Evolutionary conservation across 2,888 invertebrate genomes (phyloP).

Genomic region (Spialia ferax): DNA sequence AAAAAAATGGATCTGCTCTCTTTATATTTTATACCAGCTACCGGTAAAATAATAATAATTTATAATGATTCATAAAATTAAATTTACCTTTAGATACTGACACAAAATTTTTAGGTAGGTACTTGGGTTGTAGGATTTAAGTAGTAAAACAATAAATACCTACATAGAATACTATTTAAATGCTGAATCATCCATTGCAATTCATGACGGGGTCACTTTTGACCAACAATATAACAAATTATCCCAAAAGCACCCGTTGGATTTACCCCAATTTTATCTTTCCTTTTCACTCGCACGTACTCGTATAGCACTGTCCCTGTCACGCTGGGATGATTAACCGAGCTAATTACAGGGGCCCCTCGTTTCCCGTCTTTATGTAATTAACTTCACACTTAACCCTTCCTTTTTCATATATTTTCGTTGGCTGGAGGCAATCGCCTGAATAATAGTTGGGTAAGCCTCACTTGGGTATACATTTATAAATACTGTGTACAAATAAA

Average conservation of each 20-base stretch:
- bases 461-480: not conserved
- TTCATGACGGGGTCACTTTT: slow-evolving; percentile 31
- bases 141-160: not conserved
- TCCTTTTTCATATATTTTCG: slow-evolving; percentile 44
- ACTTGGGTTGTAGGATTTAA: too few species aligned
- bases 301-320: slow-evolving; percentile 12
- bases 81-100: too few species aligned
- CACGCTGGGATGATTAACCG: slow-evolving; percentile 34
- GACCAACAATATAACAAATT: slow-evolving; percentile 34
- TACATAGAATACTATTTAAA: not conserved
- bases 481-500: too few species aligned
- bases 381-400: slow-evolving; percentile 52
- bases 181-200: slow-evolving; percentile 14
- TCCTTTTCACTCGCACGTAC: slow-evolving; percentile 8
- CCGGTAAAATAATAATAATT: too few species aligned
- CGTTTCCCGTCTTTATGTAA: slow-evolving; percentile 41
- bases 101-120: too few species aligned
- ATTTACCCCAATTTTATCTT: slow-evolving; percentile 20
- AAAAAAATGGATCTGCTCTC: too few species aligned
- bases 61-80: too few species aligned
- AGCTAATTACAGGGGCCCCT: slow-evolving; percentile 41
- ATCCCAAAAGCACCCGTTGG: slow-evolving; percentile 26
- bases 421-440: slow-evolving; percentile 18
- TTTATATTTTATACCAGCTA: too few species aligned
- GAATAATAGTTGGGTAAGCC: slow-evolving; percentile 21